Percentiles rank a stretch among this genome's conserved stretches.
These are phyloP conservation scores for Leptatherina wallacei DNA, from an alignment of 2,797 vertebrate species.

Conservation along the genomic window DNA sequence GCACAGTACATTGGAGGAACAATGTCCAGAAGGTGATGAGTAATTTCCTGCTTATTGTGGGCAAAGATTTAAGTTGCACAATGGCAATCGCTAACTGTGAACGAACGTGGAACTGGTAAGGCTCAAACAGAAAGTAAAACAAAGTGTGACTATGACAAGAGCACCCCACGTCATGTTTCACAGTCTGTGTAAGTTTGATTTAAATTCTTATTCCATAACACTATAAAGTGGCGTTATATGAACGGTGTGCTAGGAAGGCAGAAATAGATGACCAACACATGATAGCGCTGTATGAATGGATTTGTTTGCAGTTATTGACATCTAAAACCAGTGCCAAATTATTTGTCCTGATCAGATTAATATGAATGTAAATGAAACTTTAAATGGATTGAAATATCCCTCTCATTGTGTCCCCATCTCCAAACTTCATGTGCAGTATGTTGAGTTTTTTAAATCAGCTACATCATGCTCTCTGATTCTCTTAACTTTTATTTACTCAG, in stretches of 20 bases:
- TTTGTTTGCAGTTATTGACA: neutral
- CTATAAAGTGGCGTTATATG: too few relatives aligned
- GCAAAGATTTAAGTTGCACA: conserved; percentile 1
- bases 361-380: neutral
- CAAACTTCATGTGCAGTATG: neutral
- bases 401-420: neutral
- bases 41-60: conserved; percentile 34
- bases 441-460: conserved; percentile 21
- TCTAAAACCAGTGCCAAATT: conserved; percentile 6
- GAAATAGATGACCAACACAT: neutral
- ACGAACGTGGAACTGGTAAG: neutral
- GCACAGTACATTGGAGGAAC: conserved; percentile 18
- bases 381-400: neutral
- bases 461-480: conserved; percentile 7
- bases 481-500: neutral
- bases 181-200: neutral
- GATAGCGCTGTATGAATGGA: neutral
- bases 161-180: neutral
- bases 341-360: neutral
- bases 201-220: too few relatives aligned
- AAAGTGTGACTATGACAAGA: neutral
- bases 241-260: neutral
- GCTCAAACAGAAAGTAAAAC: conserved; percentile 13
- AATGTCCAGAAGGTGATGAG: conserved; percentile 14
- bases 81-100: conserved; percentile 1